Evolutionary conservation across 2,797 vertebrate species (phyloP).

Genomic region (Orestias chungarensis): DNA sequence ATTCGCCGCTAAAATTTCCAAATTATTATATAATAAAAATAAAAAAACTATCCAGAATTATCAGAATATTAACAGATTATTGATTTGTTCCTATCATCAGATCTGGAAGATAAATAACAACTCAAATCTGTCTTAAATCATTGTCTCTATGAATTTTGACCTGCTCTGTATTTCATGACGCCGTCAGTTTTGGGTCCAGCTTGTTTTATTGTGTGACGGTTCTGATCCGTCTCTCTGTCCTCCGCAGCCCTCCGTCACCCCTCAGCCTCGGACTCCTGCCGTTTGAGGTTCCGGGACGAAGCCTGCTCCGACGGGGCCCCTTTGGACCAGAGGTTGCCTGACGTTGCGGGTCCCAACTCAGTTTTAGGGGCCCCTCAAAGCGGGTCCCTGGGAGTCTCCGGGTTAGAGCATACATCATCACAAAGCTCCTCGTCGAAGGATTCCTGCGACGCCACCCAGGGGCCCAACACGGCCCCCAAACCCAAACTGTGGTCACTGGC

Average conservation of each 20-base stretch:
- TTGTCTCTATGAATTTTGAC: neutral
- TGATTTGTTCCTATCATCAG: neutral
- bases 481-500: constrained; percentile 95
- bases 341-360: constrained; percentile 37
- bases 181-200: neutral
- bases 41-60: neutral
- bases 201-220: neutral
- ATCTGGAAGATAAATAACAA: too few relatives aligned
- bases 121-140: too few relatives aligned
- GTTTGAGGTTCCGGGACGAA: constrained; percentile 54
- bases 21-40: neutral
- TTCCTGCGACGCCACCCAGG: constrained; percentile 66
- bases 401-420: constrained; percentile 8
- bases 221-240: constrained; percentile 8
- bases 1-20: neutral
- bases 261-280: constrained; percentile 35
- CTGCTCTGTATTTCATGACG: neutral
- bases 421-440: constrained; percentile 42
- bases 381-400: constrained; percentile 28
- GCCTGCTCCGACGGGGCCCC: constrained; percentile 43
- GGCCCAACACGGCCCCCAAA: constrained; percentile 79
- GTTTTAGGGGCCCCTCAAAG: constrained; percentile 45
- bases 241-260: constrained; percentile 34
- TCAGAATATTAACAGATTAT: neutral
- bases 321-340: constrained; percentile 51